Evolutionary conservation across 1,140 invertebrate species (phyloP).

Genomic region (Drosophila insularis): DNA sequence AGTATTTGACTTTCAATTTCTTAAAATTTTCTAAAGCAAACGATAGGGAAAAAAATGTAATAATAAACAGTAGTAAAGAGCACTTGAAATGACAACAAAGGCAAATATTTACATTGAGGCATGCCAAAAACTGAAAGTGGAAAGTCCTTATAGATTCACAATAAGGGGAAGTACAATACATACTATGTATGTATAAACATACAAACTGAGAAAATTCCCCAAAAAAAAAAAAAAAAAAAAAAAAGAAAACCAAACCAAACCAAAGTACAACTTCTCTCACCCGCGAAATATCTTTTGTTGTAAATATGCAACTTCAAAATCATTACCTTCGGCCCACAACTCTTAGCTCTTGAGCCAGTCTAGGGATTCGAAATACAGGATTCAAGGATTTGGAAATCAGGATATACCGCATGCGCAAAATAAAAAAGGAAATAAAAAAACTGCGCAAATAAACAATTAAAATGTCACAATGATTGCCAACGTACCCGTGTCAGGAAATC

Average conservation of each 20-base stretch:
- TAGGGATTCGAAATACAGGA: slow-evolving; percentile 24
- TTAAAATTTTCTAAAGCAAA: slow-evolving; percentile 20
- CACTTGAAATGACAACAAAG: slow-evolving; percentile 75
- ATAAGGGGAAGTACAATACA: background rate
- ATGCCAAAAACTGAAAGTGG: slow-evolving; percentile 29
- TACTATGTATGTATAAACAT: background rate
- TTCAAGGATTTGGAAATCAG: slow-evolving; percentile 26
- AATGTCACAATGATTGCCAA: slow-evolving; percentile 80
- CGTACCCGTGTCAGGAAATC: slow-evolving; percentile 77
- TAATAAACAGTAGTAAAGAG: slow-evolving; percentile 58
- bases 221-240: background rate
- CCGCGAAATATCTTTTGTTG: slow-evolving; percentile 63
- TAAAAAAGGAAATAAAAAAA: slow-evolving; percentile 5
- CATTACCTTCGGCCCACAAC: slow-evolving; percentile 42
- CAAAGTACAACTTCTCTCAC: slow-evolving; percentile 44
- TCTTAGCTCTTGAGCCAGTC: slow-evolving; percentile 41
- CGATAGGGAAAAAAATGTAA: slow-evolving; percentile 23
- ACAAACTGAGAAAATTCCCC: slow-evolving; percentile 35
- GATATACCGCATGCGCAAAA: slow-evolving; percentile 49
- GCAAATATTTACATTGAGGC: slow-evolving; percentile 74
- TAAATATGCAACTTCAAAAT: slow-evolving; percentile 59
- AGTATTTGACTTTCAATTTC: slow-evolving; percentile 1
- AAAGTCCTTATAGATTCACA: background rate
- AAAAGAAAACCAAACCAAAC: background rate
- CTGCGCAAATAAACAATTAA: slow-evolving; percentile 81